Conservation (phyloP, 2,888 invertebrate species). For the Rambutsinella grinnellia region DNA sequence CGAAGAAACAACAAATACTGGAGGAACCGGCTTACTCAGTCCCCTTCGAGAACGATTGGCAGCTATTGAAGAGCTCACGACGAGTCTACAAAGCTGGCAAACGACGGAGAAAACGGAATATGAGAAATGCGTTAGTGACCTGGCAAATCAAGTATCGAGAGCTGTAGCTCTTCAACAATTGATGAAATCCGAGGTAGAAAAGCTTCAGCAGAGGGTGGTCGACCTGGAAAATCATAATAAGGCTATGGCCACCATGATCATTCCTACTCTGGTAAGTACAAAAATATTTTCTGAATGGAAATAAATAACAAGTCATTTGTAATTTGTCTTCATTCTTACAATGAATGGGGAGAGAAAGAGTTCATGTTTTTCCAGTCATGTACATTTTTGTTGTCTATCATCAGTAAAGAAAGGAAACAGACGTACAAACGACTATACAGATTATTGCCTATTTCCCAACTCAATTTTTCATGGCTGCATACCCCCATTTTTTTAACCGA, state of each 20-base stretch:
- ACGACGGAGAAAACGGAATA: constrained; percentile 58
- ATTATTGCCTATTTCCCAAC: constrained; percentile 48
- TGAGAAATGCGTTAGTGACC: constrained; percentile 60
- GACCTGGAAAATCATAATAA: constrained; percentile 65
- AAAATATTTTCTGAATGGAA: neutral
- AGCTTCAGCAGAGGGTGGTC: constrained; percentile 60
- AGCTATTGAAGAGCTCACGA: constrained; percentile 61
- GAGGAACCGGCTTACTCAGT: constrained; percentile 56
- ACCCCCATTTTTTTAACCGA: no score
- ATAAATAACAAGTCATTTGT: constrained; percentile 4
- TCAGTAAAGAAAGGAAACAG: neutral
- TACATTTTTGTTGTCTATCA: neutral
- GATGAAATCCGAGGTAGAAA: constrained; percentile 63
- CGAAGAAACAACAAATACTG: neutral
- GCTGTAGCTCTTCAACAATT: constrained; percentile 62
- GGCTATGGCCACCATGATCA: constrained; percentile 65
- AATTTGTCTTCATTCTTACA: constrained; percentile 27
- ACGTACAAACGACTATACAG: constrained; percentile 10
- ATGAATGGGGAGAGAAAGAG: constrained; percentile 13
- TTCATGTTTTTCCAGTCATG: neutral
- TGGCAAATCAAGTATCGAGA: constrained; percentile 62
- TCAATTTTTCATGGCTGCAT: constrained; percentile 50
- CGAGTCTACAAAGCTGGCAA: constrained; percentile 58
- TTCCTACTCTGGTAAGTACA: constrained; percentile 65
- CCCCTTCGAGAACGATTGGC: constrained; percentile 60